phyloP scores from a whole-genome alignment of 2,113 vertebrate species.

The Acrocephalus arundinaceus region DNA sequence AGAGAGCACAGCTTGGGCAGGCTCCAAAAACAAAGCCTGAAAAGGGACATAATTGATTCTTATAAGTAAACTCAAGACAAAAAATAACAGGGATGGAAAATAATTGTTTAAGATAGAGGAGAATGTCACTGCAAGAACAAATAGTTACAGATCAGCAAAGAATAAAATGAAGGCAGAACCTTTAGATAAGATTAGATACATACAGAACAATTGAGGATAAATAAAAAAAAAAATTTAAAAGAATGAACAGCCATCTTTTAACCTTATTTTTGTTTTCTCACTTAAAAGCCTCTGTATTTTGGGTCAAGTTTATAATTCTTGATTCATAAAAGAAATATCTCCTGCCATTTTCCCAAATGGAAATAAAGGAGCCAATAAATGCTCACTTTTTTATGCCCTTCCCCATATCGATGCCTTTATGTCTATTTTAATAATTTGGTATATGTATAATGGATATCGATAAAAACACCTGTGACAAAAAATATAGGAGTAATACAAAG shows the following conservation, averaged over 20 bases:
- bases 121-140: not conserved
- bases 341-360: not conserved
- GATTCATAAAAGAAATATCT: not conserved
- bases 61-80: not conserved
- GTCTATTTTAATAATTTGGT: not conserved
- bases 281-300: not conserved
- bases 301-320: not conserved
- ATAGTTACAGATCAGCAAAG: not conserved
- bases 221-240: not conserved
- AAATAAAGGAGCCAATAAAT: not conserved
- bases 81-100: not conserved
- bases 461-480: not conserved
- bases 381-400: not conserved
- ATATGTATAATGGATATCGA: not conserved
- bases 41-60: conserved; percentile 8
- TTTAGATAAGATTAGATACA: not conserved
- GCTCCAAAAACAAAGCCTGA: not conserved
- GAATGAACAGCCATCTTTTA: not conserved
- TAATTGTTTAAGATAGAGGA: not conserved
- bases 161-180: not conserved
- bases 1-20: not conserved
- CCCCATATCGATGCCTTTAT: not conserved
- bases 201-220: not conserved
- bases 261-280: not conserved
- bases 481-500: not conserved